Base-by-base conservation (phyloP, 2,888 invertebrate species). In the Pocota personata region DNA sequence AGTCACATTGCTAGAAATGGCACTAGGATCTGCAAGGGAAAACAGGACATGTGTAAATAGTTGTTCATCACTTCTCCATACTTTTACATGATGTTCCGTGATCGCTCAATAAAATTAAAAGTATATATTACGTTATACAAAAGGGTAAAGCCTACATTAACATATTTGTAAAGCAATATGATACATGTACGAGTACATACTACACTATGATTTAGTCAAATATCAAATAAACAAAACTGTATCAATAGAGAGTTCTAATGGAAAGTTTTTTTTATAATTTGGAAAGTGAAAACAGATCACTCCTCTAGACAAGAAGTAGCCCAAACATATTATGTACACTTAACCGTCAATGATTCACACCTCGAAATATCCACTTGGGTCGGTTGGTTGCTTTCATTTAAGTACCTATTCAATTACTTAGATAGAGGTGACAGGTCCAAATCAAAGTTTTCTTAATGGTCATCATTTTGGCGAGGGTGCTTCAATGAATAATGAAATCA, bases 401-500 rank as follows among this genome's bases (percentile, higher is more conserved):
- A 67, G 52, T 67, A 14, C 0, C n/a, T 67, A 30, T 27, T 35
- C 35, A 14, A 35, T 7, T 19, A 58, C 37, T 37, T 12, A 24
- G 37, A n/a, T 37, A 14, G 14, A 19, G 14, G 30, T 21, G 32
- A 50, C 35, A 48, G 50, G 43, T 57, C 7, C 16, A 19, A 57
- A 57, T 60, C 27, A 43, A 60, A 14, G 14, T 62, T 43, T 62
- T 62, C 27, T 43, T 24, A 37, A 19, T 50, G 12, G 14, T 50
- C 66, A 35, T 35, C 24, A 48, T 21, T n/a, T 48, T 32, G 21
- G 10, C 12, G 12, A 48, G 12, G 14, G 60, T 71, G 24, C 66
- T 67, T 52, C 24, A 67, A 67, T 67, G 50, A 67, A 55, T 35
- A 69, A 40, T 69, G 69, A 66, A 66, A 24, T 35, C 24, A n/a